These are phyloP conservation scores for Myotis yumanensis DNA, from an alignment of 2,113 vertebrate species.

Conservation along the genomic window DNA sequence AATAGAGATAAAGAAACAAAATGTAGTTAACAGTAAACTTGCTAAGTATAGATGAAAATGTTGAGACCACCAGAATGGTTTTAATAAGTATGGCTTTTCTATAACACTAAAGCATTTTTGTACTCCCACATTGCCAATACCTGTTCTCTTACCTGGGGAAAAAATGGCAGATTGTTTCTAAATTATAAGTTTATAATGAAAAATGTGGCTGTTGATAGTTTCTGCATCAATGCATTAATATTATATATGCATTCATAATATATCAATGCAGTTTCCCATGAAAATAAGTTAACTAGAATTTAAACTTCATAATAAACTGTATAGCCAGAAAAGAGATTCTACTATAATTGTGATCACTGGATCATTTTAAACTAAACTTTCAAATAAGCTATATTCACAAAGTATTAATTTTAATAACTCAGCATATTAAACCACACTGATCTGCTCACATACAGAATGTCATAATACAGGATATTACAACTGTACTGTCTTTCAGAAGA, in stretches of 20 bases:
- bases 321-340: background rate
- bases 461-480: background rate
- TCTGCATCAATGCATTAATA: background rate
- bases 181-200: slow-evolving; percentile 53
- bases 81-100: background rate
- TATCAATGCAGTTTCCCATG: background rate
- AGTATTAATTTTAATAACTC: background rate
- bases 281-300: background rate
- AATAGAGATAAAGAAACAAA: background rate
- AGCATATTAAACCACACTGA: slow-evolving; percentile 1
- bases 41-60: background rate
- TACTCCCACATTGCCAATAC: background rate
- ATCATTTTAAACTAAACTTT: slow-evolving; percentile 16
- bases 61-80: background rate
- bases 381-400: background rate
- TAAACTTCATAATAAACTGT: background rate
- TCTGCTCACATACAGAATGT: background rate
- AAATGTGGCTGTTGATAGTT: background rate
- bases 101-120: background rate
- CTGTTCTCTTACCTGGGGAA: background rate
- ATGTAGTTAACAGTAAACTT: background rate
- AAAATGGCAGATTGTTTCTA: background rate
- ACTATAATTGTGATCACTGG: background rate
- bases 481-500: background rate
- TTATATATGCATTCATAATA: background rate